Percentiles rank a stretch among this genome's conserved stretches.
phyloP scores from a whole-genome alignment of 1,140 invertebrate genomes.

The Varroa destructor region DNA sequence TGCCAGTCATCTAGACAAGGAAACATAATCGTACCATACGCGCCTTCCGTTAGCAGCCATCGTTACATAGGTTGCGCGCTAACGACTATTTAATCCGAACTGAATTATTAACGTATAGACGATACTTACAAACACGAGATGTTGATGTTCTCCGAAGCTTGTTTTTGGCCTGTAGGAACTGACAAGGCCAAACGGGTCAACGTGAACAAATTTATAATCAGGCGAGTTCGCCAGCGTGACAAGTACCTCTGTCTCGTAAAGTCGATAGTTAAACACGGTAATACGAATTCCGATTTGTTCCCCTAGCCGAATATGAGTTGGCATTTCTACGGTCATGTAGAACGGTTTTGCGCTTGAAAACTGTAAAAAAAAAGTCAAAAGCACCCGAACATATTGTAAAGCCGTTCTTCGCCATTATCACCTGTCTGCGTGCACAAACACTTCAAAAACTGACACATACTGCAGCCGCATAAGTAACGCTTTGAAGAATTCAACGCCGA shows the following conservation, averaged over 20 bases:
- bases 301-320: conserved; percentile 61
- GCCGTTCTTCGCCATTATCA: background rate
- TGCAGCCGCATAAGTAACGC: background rate
- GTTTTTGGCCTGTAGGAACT: conserved; percentile 58
- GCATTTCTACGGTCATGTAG: conserved; percentile 89
- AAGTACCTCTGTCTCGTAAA: conserved; percentile 51
- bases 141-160: conserved; percentile 79
- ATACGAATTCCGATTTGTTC: conserved; percentile 85
- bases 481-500: no score
- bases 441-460: background rate
- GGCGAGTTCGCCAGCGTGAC: conserved; percentile 69
- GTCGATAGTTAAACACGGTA: conserved; percentile 85
- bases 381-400: background rate
- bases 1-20: no score
- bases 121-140: conserved; percentile 77
- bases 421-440: background rate
- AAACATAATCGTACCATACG: background rate
- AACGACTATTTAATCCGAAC: no score
- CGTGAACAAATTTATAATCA: conserved; percentile 84
- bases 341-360: conserved; percentile 75
- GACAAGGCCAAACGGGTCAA: conserved; percentile 74
- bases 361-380: conserved; percentile 38
- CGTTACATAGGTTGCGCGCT: background rate
- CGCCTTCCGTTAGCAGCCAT: background rate
- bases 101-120: conserved; percentile 2